Evolutionary conservation across 23 tunicate species (phyloP).

Genomic region (Halocynthia aurantium): DNA sequence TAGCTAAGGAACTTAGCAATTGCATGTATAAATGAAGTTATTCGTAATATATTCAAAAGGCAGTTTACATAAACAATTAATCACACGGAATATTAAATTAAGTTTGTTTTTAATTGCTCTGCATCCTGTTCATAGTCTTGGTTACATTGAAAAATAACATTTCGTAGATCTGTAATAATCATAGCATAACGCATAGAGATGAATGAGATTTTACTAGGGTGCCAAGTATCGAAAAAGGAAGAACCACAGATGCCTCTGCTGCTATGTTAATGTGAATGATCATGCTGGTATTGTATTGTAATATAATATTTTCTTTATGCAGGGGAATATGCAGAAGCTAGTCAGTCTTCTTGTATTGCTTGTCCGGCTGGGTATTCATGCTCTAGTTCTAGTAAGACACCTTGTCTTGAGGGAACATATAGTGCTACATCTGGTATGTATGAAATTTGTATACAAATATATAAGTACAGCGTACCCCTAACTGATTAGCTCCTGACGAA

Average conservation of each 20-base stretch:
- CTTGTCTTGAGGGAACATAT: constrained; percentile 61
- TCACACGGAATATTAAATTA: too few species aligned
- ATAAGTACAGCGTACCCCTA: background rate
- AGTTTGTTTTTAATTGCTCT: too few species aligned
- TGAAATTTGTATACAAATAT: background rate
- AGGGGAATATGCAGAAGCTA: constrained; percentile 37
- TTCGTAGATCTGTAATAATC: too few species aligned
- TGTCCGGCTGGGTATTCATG: constrained; percentile 84
- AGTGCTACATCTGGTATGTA: constrained; percentile 51
- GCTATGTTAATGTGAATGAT: too few species aligned
- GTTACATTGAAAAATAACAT: too few species aligned
- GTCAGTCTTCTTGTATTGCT: constrained; percentile 30
- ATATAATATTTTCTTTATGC: background rate
- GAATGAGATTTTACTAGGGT: background rate
- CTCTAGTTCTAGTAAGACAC: constrained; percentile 21
- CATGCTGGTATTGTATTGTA: background rate
- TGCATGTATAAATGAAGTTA: too few species aligned
- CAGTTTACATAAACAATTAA: too few species aligned
- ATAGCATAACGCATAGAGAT: too few species aligned
- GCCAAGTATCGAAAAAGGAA: background rate
- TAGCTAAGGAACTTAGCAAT: background rate
- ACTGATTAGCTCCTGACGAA: too few species aligned
- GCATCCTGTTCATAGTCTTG: too few species aligned
- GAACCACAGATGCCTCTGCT: background rate
- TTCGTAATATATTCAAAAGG: too few species aligned